Conservation (phyloP, 2,113 vertebrate genomes). For the Macquaria ambigua region DNA sequence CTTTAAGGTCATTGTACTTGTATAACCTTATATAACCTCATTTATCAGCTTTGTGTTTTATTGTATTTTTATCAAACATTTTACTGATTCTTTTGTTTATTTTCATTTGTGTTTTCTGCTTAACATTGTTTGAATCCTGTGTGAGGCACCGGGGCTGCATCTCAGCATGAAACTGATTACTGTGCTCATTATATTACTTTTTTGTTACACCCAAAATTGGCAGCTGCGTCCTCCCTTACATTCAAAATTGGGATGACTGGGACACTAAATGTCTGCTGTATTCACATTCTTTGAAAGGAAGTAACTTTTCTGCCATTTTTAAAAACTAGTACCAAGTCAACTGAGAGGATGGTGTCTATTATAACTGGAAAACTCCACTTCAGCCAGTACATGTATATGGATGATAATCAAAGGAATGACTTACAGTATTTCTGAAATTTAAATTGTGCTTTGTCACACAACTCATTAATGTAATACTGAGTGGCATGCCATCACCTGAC, state of each 20-base stretch:
- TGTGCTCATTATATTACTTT: background rate
- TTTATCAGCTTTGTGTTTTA: background rate
- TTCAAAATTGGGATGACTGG: background rate
- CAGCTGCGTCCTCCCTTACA: background rate
- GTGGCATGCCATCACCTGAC: constrained; percentile 1
- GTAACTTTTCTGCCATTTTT: background rate
- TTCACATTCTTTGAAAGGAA: background rate
- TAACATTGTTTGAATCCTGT: background rate
- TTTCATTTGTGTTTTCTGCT: background rate
- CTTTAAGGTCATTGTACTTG: background rate
- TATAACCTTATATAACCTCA: background rate
- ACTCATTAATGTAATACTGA: constrained; percentile 16
- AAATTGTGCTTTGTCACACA: background rate
- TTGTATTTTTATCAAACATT: background rate
- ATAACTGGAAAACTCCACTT: background rate
- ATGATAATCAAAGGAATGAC: constrained; percentile 34
- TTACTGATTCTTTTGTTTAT: background rate
- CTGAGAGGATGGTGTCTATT: constrained; percentile 1
- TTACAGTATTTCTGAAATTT: constrained; percentile 26
- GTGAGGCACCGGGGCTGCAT: too few species aligned
- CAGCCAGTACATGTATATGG: background rate
- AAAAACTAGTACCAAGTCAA: background rate
- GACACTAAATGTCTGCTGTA: background rate
- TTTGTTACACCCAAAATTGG: background rate
- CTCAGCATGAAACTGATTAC: background rate